phyloP scores from a whole-genome alignment of 2,113 vertebrate species.

The Varanus komodoensis region DNA sequence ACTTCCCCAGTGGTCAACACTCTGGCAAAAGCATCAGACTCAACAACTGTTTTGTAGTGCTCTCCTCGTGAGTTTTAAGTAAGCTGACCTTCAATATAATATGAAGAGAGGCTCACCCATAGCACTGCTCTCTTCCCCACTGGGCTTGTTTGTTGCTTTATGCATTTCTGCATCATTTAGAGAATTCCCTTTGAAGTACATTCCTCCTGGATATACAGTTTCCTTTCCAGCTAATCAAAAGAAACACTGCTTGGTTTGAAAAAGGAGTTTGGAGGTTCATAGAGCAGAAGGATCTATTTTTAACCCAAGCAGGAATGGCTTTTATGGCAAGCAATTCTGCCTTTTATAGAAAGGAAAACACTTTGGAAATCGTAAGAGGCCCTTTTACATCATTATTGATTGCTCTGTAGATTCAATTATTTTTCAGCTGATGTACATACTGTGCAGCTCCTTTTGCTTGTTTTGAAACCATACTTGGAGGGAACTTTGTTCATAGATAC shows the following conservation, averaged over 20 bases:
- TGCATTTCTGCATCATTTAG: slow-evolving; percentile 87
- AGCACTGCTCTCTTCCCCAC: slow-evolving; percentile 81
- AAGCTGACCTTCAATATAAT: slow-evolving; percentile 81
- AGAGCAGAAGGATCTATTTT: slow-evolving; percentile 79
- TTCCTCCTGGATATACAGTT: slow-evolving; percentile 82
- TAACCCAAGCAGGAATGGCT: slow-evolving; percentile 68
- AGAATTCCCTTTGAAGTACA: slow-evolving; percentile 84
- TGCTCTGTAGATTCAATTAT: background rate
- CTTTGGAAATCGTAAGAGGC: background rate
- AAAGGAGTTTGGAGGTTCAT: slow-evolving; percentile 78
- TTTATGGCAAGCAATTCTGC: slow-evolving; percentile 60
- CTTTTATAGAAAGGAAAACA: slow-evolving; percentile 63
- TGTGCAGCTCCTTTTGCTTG: background rate
- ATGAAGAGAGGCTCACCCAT: slow-evolving; percentile 82
- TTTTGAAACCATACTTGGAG: background rate
- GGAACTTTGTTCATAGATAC: slow-evolving; percentile 12
- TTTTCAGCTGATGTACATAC: slow-evolving; percentile 28
- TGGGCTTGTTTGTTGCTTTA: slow-evolving; percentile 85
- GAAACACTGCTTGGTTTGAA: slow-evolving; percentile 82
- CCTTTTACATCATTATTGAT: background rate
- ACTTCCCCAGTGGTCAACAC: background rate
- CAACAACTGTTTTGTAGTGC: slow-evolving; percentile 63
- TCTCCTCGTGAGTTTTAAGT: slow-evolving; percentile 71
- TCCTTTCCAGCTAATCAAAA: slow-evolving; percentile 82
- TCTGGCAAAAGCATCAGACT: background rate